Percentiles rank a stretch among this genome's conserved stretches.
These are phyloP conservation scores for Pammene fasciana DNA, from an alignment of 2,888 invertebrate genomes.

Conservation along the genomic window DNA sequence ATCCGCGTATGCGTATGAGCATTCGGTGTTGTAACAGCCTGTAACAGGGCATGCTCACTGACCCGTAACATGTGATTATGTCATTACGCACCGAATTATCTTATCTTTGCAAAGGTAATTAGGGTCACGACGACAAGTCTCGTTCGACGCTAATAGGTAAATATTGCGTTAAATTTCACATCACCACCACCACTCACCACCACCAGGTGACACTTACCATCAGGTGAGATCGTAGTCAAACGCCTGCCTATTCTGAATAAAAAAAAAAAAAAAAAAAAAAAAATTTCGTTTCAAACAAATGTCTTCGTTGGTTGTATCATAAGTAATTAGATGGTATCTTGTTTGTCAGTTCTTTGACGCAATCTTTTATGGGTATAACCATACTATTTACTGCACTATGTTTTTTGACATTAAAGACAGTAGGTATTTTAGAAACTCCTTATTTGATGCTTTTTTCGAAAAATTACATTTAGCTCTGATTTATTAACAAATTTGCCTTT, in stretches of 20 bases:
- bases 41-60: constrained; percentile 34
- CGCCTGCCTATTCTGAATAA: too few species aligned
- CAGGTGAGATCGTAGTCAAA: too few species aligned
- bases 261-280: too few species aligned
- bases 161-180: constrained; percentile 15
- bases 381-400: background rate
- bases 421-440: too few species aligned
- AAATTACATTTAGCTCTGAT: too few species aligned
- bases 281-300: too few species aligned
- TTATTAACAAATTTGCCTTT: too few species aligned
- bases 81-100: constrained; percentile 54
- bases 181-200: too few species aligned
- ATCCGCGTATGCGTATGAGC: background rate
- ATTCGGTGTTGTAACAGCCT: constrained; percentile 10
- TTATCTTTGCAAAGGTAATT: constrained; percentile 51
- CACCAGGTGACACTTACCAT: too few species aligned
- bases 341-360: background rate
- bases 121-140: constrained; percentile 39
- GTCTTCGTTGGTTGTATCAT: background rate
- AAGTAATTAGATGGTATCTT: background rate
- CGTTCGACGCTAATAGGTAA: constrained; percentile 15
- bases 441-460: too few species aligned
- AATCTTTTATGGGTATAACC: background rate
- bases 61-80: constrained; percentile 56
- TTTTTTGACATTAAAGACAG: too few species aligned